Conservation (phyloP, 2,113 vertebrate species). For the Oriolus oriolus region DNA sequence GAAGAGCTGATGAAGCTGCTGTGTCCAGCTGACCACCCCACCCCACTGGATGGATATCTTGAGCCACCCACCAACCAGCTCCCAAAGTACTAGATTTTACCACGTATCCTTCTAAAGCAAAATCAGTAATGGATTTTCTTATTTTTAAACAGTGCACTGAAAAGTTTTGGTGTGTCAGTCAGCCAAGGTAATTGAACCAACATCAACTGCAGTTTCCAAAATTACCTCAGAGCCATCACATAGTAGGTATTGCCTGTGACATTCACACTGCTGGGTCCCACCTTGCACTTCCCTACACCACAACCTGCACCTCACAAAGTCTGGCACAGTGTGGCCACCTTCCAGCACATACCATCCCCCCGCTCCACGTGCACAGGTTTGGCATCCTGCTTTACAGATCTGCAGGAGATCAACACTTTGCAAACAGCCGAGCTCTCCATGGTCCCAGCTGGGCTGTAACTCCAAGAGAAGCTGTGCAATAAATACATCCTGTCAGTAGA, state of each 20-base stretch:
- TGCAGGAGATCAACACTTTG: fast-evolving
- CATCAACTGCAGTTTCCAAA: background rate
- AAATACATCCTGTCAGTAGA: background rate
- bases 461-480: background rate
- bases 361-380: background rate
- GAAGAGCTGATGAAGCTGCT: background rate
- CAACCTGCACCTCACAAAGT: background rate
- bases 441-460: fast-evolving
- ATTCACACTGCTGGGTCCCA: background rate
- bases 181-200: background rate
- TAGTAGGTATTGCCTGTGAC: fast-evolving
- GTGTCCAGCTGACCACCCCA: background rate
- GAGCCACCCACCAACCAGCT: background rate
- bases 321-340: background rate
- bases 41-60: background rate
- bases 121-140: background rate
- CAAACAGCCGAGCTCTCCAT: fast-evolving
- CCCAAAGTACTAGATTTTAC: background rate
- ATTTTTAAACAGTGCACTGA: background rate
- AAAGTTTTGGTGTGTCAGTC: background rate
- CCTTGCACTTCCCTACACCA: fast-evolving
- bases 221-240: background rate
- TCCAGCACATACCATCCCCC: fast-evolving
- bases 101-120: background rate
- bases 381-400: background rate